Evolutionary conservation across 2,888 invertebrate genomes (phyloP).

Genomic region (Cyclophora albipunctata): DNA sequence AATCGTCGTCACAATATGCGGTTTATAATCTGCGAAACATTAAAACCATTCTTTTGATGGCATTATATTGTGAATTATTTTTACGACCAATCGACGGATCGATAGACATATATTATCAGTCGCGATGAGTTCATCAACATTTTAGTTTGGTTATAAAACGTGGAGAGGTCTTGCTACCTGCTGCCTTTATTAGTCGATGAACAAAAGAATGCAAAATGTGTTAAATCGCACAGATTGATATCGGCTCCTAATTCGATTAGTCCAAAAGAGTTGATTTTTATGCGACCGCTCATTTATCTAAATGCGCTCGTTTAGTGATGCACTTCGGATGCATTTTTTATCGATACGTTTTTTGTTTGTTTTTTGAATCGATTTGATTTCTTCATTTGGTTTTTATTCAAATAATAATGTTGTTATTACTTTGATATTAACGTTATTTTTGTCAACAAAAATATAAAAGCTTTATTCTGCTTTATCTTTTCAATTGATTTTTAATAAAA

Average conservation of each 20-base stretch:
- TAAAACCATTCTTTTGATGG: slow-evolving; percentile 30
- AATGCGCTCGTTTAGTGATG: slow-evolving; percentile 48
- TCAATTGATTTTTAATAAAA: too few relatives aligned
- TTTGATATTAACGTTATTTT: too few relatives aligned
- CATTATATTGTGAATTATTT: slow-evolving; percentile 42
- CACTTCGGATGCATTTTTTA: slow-evolving; percentile 5
- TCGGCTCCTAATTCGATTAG: slow-evolving; percentile 72
- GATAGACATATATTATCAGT: slow-evolving; percentile 50
- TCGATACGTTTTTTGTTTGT: slow-evolving; percentile 11
- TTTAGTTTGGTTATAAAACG: slow-evolving; percentile 52
- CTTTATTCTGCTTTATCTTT: too few relatives aligned
- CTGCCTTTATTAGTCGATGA: slow-evolving; percentile 59
- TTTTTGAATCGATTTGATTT: background rate
- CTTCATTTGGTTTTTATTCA: too few relatives aligned
- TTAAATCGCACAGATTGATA: slow-evolving; percentile 69
- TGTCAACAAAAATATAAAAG: too few relatives aligned
- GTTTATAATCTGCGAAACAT: slow-evolving; percentile 28
- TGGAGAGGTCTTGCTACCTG: slow-evolving; percentile 61
- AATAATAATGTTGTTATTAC: too few relatives aligned
- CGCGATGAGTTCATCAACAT: slow-evolving; percentile 69
- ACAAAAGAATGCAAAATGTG: slow-evolving; percentile 71
- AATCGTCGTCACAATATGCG: slow-evolving; percentile 15
- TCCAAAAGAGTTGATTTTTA: slow-evolving; percentile 70
- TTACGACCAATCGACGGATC: slow-evolving; percentile 43
- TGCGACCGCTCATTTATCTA: slow-evolving; percentile 66